Base-by-base conservation (phyloP, 2,888 invertebrate species). In the Leistus spinibarbis region DNA sequence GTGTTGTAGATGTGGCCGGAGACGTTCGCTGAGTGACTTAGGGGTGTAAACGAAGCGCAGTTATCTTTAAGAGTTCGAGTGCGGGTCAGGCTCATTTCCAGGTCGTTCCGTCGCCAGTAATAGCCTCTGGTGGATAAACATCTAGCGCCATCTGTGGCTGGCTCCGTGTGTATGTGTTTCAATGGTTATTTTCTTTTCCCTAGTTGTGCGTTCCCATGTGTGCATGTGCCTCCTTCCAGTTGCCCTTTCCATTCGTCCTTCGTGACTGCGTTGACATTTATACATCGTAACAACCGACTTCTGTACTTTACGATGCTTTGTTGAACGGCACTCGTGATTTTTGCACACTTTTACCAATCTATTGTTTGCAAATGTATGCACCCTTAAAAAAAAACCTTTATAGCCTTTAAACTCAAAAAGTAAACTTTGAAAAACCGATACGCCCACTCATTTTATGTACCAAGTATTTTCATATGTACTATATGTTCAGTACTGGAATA, bases 41-140 rank as follows among this genome's bases (percentile, higher is more conserved):
- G 22, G 57, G 16, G n/a, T 57, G n/a, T 57, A 57, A 60, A 60
- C 19, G 60, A 17, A 65, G 65, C 16, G 19, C 54, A 3, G 67
- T 67, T 54, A 67, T 67, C 67, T 67, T 10, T 16, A 60, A 60
- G 60, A 60, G 10, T 20, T 40, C 20, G 53, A 24, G 13, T 64
- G 27, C 65, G 67, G 67, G 67, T 67, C 67, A 53, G 19, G 54
- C 53, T 67, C 54, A 67, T 67, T 67, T 22, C 67, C 67, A n/a
- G 54, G 54, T 67, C 67, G 67, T 67, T 67, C 20, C 20, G 67
- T 23, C 64, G 20, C n/a, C 19, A 4, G 67, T 67, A 67, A 67
- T 67, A 54, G 53, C 54, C 54, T 54, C 67, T 54, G 53, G 20
- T 54, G 67, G 67, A 67, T 67, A 67, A 60, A 67, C 54, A 67